Evolutionary conservation across 2,113 vertebrate genomes (phyloP), one percentile per base, ranked within the genome.

Genomic region (Helogale parvula): DNA sequence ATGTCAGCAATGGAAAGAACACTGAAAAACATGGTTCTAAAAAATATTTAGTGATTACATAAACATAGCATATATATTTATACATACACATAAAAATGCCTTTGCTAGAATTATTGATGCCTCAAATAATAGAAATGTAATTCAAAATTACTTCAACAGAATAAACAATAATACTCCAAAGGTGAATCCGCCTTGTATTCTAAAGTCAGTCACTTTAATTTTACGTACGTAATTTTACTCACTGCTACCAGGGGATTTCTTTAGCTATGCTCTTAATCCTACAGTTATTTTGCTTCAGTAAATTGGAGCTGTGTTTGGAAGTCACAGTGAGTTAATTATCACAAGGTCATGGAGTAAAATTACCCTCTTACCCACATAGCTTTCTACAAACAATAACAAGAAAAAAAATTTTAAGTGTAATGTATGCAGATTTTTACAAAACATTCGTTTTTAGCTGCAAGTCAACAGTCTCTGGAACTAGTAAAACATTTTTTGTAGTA

Each of bases 71-170:
- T 31, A 87, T 21, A 9, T 76, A 93, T 95, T 87, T 90, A 88
- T 72, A 74, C 7, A 45, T 3, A 65, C 15, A 65, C 31, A 94
- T 50, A 88, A 87, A 88, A 85, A 29, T n/a, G 69, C 7, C 38
- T 93, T 93, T 87, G 69, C 90, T 93, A 74, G 54, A 91, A 69
- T 89, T 79, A 90, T 4, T 84, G 69, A 90, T 57, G 27, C 17
- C 45, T 77, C 72, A 66, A 88, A 57, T 94, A 90, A 71, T 71
- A 88, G 93, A 71, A 91, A 69, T 8, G 27, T 25, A 90, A 88
- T 82, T 84, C n/a, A 95, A 93, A 97, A 96, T 81, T 65, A 76
- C 35, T 93, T 96, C 63, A 85, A 74, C 1, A 84, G 69, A 87
- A 90, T 47, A 94, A 89, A 85, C 10, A 60, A 82, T 66, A 63